phyloP scores from a whole-genome alignment of 2,888 invertebrate species.

The Miltochrista miniata region DNA sequence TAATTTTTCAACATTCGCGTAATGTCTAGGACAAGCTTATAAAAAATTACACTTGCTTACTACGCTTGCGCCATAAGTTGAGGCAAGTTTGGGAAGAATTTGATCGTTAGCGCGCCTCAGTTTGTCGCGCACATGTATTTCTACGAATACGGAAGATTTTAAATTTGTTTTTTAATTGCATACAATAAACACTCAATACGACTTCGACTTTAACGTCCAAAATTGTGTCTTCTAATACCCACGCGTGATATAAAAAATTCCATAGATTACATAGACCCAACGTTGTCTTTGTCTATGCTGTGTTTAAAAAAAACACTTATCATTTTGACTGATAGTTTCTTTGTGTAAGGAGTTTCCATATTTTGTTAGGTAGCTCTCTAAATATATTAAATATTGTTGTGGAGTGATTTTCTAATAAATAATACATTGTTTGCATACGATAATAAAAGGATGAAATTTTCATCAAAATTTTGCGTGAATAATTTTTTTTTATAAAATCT shows the following conservation, averaged over 20 bases:
- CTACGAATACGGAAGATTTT: not conserved
- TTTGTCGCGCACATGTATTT: no score
- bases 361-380: constrained; percentile 71
- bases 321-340: constrained; percentile 46
- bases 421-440: constrained; percentile 21
- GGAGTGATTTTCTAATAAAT: constrained; percentile 23
- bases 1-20: no score
- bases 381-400: constrained; percentile 31
- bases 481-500: not conserved
- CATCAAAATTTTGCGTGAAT: no score
- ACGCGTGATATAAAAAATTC: constrained; percentile 33
- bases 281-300: constrained; percentile 20
- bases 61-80: no score
- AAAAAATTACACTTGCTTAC: no score
- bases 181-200: no score
- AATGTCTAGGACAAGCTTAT: no score
- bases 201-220: constrained; percentile 23
- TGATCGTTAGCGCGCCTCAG: no score
- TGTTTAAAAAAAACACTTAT: constrained; percentile 14
- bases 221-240: constrained; percentile 25
- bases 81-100: no score
- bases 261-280: constrained; percentile 10
- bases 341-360: constrained; percentile 44
- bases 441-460: constrained; percentile 1
- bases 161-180: no score